Evolutionary conservation across 2,888 invertebrate species (phyloP), one percentile per base, ranked within the genome.

Genomic region (Pelosia muscerda): DNA sequence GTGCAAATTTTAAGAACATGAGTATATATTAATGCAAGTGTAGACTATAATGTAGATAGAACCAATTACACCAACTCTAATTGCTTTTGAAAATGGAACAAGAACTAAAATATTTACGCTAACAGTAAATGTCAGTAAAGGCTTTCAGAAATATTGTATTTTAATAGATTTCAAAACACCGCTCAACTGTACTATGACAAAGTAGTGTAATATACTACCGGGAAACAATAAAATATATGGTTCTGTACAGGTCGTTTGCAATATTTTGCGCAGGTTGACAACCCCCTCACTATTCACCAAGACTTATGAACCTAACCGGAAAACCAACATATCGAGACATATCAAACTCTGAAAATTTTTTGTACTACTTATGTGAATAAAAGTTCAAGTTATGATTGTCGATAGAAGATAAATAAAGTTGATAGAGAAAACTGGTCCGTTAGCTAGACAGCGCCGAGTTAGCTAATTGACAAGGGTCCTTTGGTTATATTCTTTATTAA

Each of bases 221-320:
- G 65, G 69, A 75, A 77, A 80, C 76, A 80, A 78, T 75, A 78
- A 81, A 78, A 75, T 72, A 80, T 66, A 68, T 68, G 23, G 55
- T 61, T 65, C 71, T 67, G 64, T 70, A 73, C 58, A 63, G 66
- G 71, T 72, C 70, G 72, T 72, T 81, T 71, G 74, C 77, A 76
- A 79, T 81, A 82, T 81, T 81, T 81, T 62, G 61, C 61, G 19
- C 71, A 72, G 63, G 71, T 75, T 81, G 79, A 79, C 83, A 77
- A 72, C 58, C 68, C 31, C 66, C 74, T 71, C 74, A 69, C 75
- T 54, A 72, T 68, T 76, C 38, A 38, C 63, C 19, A 69, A 79
- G 81, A 82, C 81, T 82, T 81, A 82, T 78, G 77, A 72, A 73
- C 73, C 62, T 49, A 53, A 64, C 34, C 23, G 49, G 66, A 59